Evolutionary conservation across 1,140 invertebrate species (phyloP).

Genomic region (Calliphora vicina): DNA sequence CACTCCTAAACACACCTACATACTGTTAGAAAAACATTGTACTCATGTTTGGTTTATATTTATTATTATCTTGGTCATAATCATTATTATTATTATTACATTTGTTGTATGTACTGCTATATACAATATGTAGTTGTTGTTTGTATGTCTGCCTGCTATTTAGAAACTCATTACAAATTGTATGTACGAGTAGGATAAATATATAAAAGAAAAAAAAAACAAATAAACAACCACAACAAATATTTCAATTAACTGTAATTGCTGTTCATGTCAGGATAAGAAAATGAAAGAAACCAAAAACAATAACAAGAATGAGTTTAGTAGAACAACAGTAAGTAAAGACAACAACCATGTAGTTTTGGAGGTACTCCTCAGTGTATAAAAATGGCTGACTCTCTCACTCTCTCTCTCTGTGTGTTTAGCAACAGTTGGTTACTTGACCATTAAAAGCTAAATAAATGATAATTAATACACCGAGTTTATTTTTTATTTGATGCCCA

Average conservation of each 20-base stretch:
- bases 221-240: not conserved
- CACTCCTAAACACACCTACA: no score
- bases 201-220: not conserved
- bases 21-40: no score
- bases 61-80: not conserved
- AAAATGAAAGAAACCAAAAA: not conserved
- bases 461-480: no score
- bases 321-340: not conserved
- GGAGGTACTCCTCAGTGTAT: no score
- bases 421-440: not conserved
- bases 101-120: not conserved
- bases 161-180: not conserved
- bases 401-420: not conserved
- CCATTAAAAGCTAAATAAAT: not conserved
- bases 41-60: no score
- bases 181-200: not conserved
- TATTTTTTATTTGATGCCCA: not conserved
- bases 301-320: no score
- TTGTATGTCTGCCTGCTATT: not conserved
- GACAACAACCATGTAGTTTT: not conserved
- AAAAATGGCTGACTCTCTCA: not conserved
- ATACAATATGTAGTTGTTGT: not conserved
- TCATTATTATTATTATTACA: not conserved
- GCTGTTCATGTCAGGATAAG: not conserved
- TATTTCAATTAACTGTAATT: not conserved